Evolutionary conservation across 2,888 invertebrate species (phyloP).

Genomic region (Alviniconcha strummeri): DNA sequence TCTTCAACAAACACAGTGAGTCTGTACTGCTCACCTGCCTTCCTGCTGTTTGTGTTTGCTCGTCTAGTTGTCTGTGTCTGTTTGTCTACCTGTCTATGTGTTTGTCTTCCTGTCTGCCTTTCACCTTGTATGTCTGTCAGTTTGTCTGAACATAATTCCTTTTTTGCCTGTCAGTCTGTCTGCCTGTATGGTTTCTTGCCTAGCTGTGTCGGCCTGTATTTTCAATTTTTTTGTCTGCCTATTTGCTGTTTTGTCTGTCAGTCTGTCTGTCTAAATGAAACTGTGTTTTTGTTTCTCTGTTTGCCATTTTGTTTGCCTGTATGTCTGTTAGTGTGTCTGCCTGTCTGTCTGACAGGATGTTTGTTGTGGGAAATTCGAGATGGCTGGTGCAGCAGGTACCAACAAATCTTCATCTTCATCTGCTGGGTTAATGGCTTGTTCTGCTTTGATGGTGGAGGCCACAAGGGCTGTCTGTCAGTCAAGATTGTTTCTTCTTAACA

Average conservation of each 20-base stretch:
- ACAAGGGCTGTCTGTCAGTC: too few species aligned
- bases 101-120: background rate
- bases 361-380: too few species aligned
- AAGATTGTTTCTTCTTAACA: too few species aligned
- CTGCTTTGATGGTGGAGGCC: too few species aligned
- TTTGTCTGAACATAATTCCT: background rate
- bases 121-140: background rate
- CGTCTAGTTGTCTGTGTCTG: too few species aligned
- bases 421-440: too few species aligned
- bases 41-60: too few species aligned
- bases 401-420: too few species aligned
- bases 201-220: conserved; percentile 6
- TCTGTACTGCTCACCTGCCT: too few species aligned
- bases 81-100: too few species aligned
- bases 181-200: background rate
- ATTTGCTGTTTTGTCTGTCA: background rate
- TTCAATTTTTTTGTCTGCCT: background rate
- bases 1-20: conserved; percentile 71
- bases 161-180: background rate
- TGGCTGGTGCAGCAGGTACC: too few species aligned
- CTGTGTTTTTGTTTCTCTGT: background rate
- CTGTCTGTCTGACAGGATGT: background rate
- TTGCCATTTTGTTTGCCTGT: background rate
- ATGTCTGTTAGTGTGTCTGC: background rate
- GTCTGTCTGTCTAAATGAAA: background rate